Conservation (phyloP, 2,797 vertebrate genomes). For the Babyrousa celebensis region DNA sequence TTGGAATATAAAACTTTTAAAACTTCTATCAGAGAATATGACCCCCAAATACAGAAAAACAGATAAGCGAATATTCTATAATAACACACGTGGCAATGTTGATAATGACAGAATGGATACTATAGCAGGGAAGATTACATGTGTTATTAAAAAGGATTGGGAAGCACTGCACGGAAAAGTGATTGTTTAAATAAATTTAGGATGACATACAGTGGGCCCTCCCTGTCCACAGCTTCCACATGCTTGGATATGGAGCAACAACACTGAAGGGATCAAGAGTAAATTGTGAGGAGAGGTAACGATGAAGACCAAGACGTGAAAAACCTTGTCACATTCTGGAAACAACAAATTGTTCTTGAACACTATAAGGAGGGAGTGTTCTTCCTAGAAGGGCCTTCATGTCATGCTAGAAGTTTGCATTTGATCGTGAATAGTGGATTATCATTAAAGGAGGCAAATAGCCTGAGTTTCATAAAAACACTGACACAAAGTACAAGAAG, state of each 20-base stretch:
- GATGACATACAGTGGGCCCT: not conserved
- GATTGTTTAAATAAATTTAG: not conserved
- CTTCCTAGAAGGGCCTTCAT: not conserved
- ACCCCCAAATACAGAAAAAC: not conserved
- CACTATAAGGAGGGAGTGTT: fast-evolving
- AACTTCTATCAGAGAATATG: not conserved
- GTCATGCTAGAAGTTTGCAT: not conserved
- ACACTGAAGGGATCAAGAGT: not conserved
- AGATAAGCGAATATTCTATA: not conserved
- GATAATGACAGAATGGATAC: not conserved
- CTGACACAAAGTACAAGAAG: not conserved
- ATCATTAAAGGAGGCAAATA: not conserved
- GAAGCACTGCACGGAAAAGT: not conserved
- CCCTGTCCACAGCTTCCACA: no score
- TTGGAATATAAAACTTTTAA: not conserved
- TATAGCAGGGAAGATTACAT: not conserved
- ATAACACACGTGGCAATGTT: not conserved
- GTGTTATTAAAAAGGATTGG: fast-evolving
- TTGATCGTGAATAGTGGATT: not conserved
- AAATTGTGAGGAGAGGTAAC: not conserved
- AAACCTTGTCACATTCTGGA: not conserved
- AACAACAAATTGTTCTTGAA: not conserved
- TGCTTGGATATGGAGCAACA: no score
- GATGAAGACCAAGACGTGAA: no score
- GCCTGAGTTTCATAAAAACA: not conserved